Base-by-base conservation (phyloP, 2,888 invertebrate genomes). In the Scaptomyza flava region DNA sequence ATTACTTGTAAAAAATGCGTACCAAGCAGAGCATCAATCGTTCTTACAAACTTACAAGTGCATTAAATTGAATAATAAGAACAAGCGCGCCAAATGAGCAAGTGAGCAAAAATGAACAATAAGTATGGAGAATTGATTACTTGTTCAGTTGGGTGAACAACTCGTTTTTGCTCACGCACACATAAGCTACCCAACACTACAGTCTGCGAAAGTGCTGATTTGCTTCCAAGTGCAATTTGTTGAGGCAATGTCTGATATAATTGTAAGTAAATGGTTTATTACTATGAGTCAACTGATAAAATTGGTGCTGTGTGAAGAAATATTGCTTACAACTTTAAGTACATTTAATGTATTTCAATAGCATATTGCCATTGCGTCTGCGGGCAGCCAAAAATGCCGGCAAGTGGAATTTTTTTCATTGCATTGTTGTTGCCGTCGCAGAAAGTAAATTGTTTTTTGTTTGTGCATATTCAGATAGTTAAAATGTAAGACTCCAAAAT, bases 231-330 rank as follows among this genome's bases (percentile, higher is more conserved):
- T 72, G 54, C 30, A 61, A 58, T 60, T 63, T 74, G 72, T 76
- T 46, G 68, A 52, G 64, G 74, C 72, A 67, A 84, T 73, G 83
- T 54, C 81, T 61, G 87, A 87, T 67, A 81, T 84, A 87, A 82
- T 82, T 82, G 82, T 82, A 87, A 82, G 87, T 82, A 81, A 69
- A 70, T 72, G 65, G 42, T 60, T 62, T 27, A 61, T 64, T 72
- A 62, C 31, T 38, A 48, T 34, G 12, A 1, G 8, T 9, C 12
- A 17, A 41, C 3, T 3, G 12, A 1, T 34, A 17, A 17, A 17
- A 38, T 1, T 11, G 11, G 0, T 7, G 7, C 3, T 6, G 0
- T 8, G 6, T 1, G 30, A 14, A 8, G 17, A 11, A 8, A 34
- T 7, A 6, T 7, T 9, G 6, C 6, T 5, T 33, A 0, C 12